These are phyloP conservation scores for Microcebus tavaratra DNA, from an alignment of 2,113 vertebrate species.

Conservation along the genomic window DNA sequence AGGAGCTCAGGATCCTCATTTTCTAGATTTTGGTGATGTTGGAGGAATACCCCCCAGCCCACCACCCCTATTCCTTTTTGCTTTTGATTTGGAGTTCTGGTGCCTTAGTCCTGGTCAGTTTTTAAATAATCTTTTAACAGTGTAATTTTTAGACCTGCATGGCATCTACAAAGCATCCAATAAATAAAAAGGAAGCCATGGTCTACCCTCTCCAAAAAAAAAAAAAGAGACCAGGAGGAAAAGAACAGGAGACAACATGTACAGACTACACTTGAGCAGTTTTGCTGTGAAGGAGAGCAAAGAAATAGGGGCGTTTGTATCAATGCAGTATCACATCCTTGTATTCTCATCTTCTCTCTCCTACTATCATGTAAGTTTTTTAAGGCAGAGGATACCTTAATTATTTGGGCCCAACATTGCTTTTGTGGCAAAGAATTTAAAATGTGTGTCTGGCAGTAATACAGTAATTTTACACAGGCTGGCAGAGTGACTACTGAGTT, in stretches of 20 bases:
- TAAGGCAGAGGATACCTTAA: background rate
- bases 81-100: too few species aligned
- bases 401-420: background rate
- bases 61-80: too few species aligned
- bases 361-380: background rate
- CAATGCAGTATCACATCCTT: background rate
- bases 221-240: background rate
- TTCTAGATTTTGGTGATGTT: too few species aligned
- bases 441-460: background rate
- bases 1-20: too few species aligned
- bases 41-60: too few species aligned
- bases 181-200: too few species aligned
- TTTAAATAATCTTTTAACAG: too few species aligned
- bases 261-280: background rate
- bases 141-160: too few species aligned
- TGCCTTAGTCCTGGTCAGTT: too few species aligned
- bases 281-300: background rate
- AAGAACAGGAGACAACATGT: background rate
- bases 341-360: background rate
- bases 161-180: too few species aligned
- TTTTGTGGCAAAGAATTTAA: background rate
- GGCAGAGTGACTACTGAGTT: background rate
- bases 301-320: background rate
- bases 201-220: too few species aligned
- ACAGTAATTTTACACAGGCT: background rate